Base-by-base conservation (phyloP, 2,113 vertebrate species). In the Leucosticte australis region DNA sequence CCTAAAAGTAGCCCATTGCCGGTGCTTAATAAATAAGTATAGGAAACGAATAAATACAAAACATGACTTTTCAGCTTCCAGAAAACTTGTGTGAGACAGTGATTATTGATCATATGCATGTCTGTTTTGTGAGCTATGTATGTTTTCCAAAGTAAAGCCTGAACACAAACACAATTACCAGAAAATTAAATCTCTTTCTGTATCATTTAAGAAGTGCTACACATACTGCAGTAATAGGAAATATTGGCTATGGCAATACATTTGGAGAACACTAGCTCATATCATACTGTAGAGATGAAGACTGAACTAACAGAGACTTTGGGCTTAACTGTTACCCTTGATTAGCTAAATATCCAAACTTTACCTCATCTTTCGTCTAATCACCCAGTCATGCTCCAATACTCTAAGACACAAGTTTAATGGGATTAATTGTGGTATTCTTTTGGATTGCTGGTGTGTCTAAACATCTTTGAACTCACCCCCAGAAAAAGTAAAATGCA, bases 391-490 rank as follows among this genome's bases (percentile, higher is more conserved):
- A 41, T 37, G 15, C 18, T 49, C 23, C 88, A 77, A 57, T 60
- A 59, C 14, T 59, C 33, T 19, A 76, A 89, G 85, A 88, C 6
- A 47, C 31, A 37, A 62, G 31, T 44, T 52, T 78, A n/a, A 67
- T 37, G 24, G 63, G 14, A 26, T 8, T 83, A 52, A 62, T 71
- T 89, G 47, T 21, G 23, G 4, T 83, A 71, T 57, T 65, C 21
- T 37, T 74, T 62, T 24, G 28, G 19, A 53, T 85, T 89, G 14
- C 74, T 79, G 57, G 10, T 78, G 53, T 77, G 33, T 31, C 67
- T 80, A 89, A 87, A 96, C 41, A 74, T 95, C 81, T 91, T 96
- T 59, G 56, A 97, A 64, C 33, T 97, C 52, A 56, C 65, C 33
- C 14, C 62, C 63, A 41, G 85, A 96, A 96, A 92, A 81, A 23